Evolutionary conservation across 2,888 invertebrate species (phyloP).

Genomic region (Polydrusus tereticollis): DNA sequence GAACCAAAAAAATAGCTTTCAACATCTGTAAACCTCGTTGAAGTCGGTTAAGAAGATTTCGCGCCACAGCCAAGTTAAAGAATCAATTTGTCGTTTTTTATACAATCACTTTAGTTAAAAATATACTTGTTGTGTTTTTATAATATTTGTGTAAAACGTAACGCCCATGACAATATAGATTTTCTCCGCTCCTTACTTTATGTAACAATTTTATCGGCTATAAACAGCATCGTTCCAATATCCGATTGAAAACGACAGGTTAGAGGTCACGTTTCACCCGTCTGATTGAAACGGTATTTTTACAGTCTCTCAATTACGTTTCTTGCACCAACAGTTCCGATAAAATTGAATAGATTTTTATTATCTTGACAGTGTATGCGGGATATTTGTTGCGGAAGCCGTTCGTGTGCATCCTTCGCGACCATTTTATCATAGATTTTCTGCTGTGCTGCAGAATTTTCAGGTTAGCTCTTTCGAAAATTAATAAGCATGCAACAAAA

Average conservation of each 20-base stretch:
- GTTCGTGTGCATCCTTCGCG: background rate
- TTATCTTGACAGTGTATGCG: background rate
- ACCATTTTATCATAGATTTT: background rate
- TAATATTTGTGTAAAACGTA: no score
- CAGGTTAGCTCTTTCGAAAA: background rate
- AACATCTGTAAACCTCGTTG: no score
- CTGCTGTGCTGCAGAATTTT: background rate
- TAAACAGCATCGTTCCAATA: background rate
- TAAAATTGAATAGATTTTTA: constrained; percentile 27
- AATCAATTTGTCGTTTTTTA: no score
- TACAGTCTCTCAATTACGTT: constrained; percentile 26
- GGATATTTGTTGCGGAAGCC: background rate
- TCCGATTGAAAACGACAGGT: constrained; percentile 10
- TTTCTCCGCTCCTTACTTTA: background rate
- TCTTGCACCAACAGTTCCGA: constrained; percentile 5
- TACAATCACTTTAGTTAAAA: no score
- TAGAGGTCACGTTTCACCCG: constrained; percentile 4
- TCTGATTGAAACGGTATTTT: constrained; percentile 25
- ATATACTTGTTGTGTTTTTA: no score
- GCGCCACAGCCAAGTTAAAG: no score
- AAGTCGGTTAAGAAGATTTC: no score
- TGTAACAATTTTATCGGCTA: background rate
- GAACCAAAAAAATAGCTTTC: no score
- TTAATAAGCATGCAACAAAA: background rate
- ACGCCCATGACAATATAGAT: background rate